Evolutionary conservation across 23 tunicate species (phyloP), one percentile per base, ranked within the genome.

Genomic region (Halocynthia roretzi): DNA sequence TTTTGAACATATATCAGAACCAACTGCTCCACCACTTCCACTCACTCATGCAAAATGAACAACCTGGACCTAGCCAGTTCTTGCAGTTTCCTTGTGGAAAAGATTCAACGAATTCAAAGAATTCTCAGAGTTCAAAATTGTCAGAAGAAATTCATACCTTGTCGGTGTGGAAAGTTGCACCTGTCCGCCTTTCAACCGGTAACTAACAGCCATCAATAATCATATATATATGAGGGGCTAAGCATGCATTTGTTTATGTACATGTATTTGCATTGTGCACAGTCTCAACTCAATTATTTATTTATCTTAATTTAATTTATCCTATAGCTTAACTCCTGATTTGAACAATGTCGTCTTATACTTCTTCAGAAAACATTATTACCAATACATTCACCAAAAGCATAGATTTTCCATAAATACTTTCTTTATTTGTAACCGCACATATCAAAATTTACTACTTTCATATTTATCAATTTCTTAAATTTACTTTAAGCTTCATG

Each of bases 141-240:
- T 8, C 0, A 19, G 22, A 62, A 23, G 76, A 54, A 5, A 6
- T 77, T 70, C 40, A 22, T 19, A 50, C 68, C 5, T 80, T 88
- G 61, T 77, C 95, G 6, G 87, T 88, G 49, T 88, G 97, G 97
- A 81, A 76, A 61, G 80, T 81, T 19, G 90, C 87, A 11, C 84
- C 87, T 7, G 22, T 84, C 62, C 82, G 82, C 11, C 68, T 89
- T 82, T 80, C 80, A 0, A 56, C 84, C 12, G 86, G 96, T 89
- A 12, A 77, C 77, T 73, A 53, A 31, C 2, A 31, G 44, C 44
- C 44, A 31, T 31, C 44, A 31, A 31, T 31, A 31, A 31, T 31
- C 44, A 31, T 31, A 31, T 31, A 31, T 31, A 31, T 31, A 0
- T 31, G 4, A 31, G 44, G 1, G 44, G 44, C 44, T 31, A 31